Evolutionary conservation across 2,888 invertebrate genomes (phyloP), one percentile per base, ranked within the genome.

Genomic region (Tetropium fuscum): DNA sequence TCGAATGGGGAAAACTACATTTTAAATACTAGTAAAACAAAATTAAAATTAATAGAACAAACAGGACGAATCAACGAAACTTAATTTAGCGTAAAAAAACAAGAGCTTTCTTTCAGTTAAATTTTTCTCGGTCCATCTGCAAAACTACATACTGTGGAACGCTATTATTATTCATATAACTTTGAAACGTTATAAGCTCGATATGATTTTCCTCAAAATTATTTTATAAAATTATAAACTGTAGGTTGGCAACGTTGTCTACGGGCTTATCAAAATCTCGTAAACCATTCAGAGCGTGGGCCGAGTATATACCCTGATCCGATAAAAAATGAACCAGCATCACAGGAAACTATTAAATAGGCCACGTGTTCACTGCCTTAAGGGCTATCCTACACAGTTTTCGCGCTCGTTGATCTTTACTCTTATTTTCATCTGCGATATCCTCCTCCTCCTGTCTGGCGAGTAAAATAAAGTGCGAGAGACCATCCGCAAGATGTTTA

Each of bases 311-410:
- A 58, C 53, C 43, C 51, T 22, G 36, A 53, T 32, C 44, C 25
- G 56, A 44, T 49, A 61, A 65, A 69, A 69, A 69, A 58, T 60
- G 60, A 71, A 71, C 66, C 66, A 66, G 64, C 66, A 66, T 68
- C 70, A 61, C 70, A 72, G 69, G 67, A 69, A 70, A 72, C 69
- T 70, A 71, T 72, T 69, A 71, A 64, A 63, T 53, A 58, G 60
- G 60, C 67, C 68, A 69, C 70, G 69, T 70, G 68, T 66, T 63
- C 64, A 59, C 53, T 56, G 64, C 69, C 63, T 43, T 60, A 43
- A 56, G 68, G 40, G 51, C 38, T 51, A 40, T 38, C 51, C 51
- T 51, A 51, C 51, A 51, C 51, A 40, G 10, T 51, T 51, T 27
- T 18, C 38, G 6, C 11, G 22, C 48, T 48, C 48, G 51, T 25